Base-by-base conservation (phyloP, 2,888 invertebrate species). In the Copidosoma aretas region DNA sequence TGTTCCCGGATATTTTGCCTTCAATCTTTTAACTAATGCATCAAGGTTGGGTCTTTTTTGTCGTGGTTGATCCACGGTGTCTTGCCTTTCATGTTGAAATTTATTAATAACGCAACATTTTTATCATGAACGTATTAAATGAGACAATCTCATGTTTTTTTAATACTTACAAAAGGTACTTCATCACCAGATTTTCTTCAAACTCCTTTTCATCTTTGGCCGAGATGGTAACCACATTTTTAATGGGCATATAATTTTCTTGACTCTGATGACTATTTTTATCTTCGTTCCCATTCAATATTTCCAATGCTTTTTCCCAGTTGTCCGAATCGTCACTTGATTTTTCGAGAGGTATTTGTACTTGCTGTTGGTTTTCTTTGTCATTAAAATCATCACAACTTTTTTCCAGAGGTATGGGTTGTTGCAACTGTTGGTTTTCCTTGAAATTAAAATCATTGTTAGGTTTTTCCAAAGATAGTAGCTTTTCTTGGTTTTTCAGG, bases 1-100 rank as follows among this genome's bases (percentile, higher is more conserved):
- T 5, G 75, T 63, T 65, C 75, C 77, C 10, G 71, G 56, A 51
- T 75, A 74, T 43, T 71, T 73, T 17, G 56, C 22, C 25, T 73
- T 64, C 22, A 79, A 64, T 49, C 64, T 64, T 22, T 71, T 57
- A 67, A 79, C 58, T 21, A 78, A 61, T 58, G 56, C 68, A 51
- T 77, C 76, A n/a, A 71, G 43, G 17, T 14, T 59, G 8, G 73
- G 67, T 32, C 60, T 63, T 68, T 15, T 57, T 64, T 49, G 19
- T 64, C 49, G n/a, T 14, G 1, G 51, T 52, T 14, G 15, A 22
- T 32, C 32, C 32, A 5, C 32, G 19, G 17, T 41, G 39, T 15
- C 14, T 46, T 39, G 56, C 43, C 56, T 68, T 56, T 53, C 61
- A 57, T 5, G 62, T 41, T 14, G 52, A 46, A 53, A 32, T n/a